Conservation (phyloP, 2,113 vertebrate genomes). For the Glaucidium brasilianum region DNA sequence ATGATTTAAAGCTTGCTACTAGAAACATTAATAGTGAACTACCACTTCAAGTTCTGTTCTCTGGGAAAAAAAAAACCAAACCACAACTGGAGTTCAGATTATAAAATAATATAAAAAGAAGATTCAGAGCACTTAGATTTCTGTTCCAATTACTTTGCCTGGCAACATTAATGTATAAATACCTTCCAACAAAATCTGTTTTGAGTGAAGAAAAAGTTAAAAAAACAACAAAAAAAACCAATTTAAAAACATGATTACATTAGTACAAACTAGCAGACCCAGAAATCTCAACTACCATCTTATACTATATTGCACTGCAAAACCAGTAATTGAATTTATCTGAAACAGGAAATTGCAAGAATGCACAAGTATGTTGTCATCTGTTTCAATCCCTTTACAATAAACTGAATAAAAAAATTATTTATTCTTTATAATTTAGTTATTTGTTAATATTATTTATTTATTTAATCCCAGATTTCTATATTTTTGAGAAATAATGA, state of each 20-base stretch:
- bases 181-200: not conserved
- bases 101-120: not conserved
- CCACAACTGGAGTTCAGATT: not conserved
- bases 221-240: not conserved
- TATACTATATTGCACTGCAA: not conserved
- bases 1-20: not conserved
- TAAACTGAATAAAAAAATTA: not conserved
- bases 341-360: not conserved
- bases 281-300: not conserved
- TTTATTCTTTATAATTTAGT: not conserved
- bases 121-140: not conserved
- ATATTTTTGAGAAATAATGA: not conserved
- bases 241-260: not conserved
- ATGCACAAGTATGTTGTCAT: not conserved
- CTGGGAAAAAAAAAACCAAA: not conserved
- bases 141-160: not conserved
- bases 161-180: not conserved
- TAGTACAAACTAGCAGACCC: not conserved
- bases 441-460: not conserved
- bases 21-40: not conserved
- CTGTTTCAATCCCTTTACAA: not conserved
- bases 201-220: not conserved
- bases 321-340: not conserved
- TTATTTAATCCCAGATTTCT: not conserved
- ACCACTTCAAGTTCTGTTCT: not conserved